phyloP scores from a whole-genome alignment of 2,888 invertebrate species.

The Scaptomyza tumidula region DNA sequence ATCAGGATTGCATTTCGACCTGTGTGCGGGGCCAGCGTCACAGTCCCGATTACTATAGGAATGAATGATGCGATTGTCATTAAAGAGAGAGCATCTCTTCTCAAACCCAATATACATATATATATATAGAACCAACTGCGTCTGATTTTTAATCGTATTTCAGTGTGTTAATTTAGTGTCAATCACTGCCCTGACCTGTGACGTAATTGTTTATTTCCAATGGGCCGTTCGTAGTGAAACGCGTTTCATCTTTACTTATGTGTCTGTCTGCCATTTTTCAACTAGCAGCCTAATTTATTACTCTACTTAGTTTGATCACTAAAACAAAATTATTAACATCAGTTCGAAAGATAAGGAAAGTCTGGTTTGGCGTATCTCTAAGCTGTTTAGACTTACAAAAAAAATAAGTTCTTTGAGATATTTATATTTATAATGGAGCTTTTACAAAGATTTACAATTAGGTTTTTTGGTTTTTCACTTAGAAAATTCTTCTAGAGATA shows the following conservation, averaged over 20 bases:
- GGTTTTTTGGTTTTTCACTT: too few species aligned
- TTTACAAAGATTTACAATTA: too few species aligned
- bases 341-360: not conserved
- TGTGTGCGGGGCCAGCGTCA: slow-evolving; percentile 77
- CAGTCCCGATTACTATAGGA: slow-evolving; percentile 76
- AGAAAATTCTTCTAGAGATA: too few species aligned
- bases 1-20: slow-evolving; percentile 77
- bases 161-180: slow-evolving; percentile 25
- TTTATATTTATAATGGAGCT: too few species aligned
- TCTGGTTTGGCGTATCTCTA: not conserved
- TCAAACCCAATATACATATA: not conserved
- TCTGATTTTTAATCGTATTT: slow-evolving; percentile 29
- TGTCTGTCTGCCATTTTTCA: slow-evolving; percentile 44
- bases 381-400: not conserved
- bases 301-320: slow-evolving; percentile 16
- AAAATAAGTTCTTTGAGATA: too few species aligned
- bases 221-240: slow-evolving; percentile 30
- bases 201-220: slow-evolving; percentile 59
- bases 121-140: slow-evolving; percentile 41
- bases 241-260: slow-evolving; percentile 27
- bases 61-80: slow-evolving; percentile 52
- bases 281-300: slow-evolving; percentile 27
- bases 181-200: slow-evolving; percentile 46
- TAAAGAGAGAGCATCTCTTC: slow-evolving; percentile 8
- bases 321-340: slow-evolving; percentile 26